These are phyloP conservation scores for Tillus elongatus DNA, from an alignment of 2,888 invertebrate species.

Conservation along the genomic window DNA sequence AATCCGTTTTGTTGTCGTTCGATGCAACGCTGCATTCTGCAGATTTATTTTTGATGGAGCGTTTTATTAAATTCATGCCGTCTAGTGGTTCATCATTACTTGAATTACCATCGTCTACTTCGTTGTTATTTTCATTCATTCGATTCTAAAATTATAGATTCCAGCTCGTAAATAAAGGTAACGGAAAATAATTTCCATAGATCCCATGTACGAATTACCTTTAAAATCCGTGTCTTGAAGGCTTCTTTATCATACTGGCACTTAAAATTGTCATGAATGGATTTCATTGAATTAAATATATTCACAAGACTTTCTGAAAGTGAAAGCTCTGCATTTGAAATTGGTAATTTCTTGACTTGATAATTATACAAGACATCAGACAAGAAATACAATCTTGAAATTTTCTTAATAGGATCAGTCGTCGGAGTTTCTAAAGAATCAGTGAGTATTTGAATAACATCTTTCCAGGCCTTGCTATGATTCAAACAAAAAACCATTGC, in stretches of 20 bases:
- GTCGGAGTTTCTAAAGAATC: slow-evolving; percentile 69
- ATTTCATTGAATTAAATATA: slow-evolving; percentile 64
- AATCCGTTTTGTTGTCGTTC: slow-evolving; percentile 21
- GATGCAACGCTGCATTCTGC: slow-evolving; percentile 16
- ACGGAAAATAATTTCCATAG: slow-evolving; percentile 90
- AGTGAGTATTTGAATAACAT: slow-evolving; percentile 79
- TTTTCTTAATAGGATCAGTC: slow-evolving; percentile 67
- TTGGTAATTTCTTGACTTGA: slow-evolving; percentile 72
- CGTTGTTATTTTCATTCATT: not conserved
- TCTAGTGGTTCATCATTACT: slow-evolving; percentile 37
- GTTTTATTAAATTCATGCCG: slow-evolving; percentile 34
- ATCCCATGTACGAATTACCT: slow-evolving; percentile 89
- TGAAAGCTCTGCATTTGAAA: slow-evolving; percentile 33
- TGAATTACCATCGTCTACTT: slow-evolving; percentile 33
- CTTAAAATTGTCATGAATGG: slow-evolving; percentile 59
- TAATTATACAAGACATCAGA: slow-evolving; percentile 95
- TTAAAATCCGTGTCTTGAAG: slow-evolving; percentile 76
- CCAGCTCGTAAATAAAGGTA: slow-evolving; percentile 73
- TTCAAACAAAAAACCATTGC: slow-evolving; percentile 97
- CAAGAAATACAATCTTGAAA: slow-evolving; percentile 85
- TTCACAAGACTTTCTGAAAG: slow-evolving; percentile 60
- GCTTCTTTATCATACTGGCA: slow-evolving; percentile 79
- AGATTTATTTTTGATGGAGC: slow-evolving; percentile 26
- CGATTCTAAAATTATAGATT: slow-evolving; percentile 49
- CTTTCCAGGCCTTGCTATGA: slow-evolving; percentile 88